Base-by-base conservation (phyloP, 2,888 invertebrate species). In the Cactoblastis cactorum region DNA sequence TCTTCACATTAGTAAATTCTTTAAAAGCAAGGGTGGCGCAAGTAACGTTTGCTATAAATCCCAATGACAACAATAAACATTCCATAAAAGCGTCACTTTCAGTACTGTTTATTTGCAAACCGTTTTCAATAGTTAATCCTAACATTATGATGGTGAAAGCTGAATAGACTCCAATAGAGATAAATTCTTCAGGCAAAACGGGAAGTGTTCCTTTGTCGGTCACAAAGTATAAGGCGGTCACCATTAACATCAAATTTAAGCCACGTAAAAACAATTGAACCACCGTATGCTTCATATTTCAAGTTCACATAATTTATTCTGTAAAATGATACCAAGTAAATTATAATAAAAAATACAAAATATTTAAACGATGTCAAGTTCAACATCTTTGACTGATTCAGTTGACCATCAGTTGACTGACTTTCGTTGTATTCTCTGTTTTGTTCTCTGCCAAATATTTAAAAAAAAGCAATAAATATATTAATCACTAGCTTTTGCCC, bases 191-290 rank as follows among this genome's bases (percentile, higher is more conserved):
- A 2, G 14, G 14, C 6, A 6, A 2, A 6, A 35, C 15, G 1
- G 35, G 35, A 4, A 35, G 14, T 14, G 2, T 15, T 14, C 15
- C 35, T 15, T 5, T n/a, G 8, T 35, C 35, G 3, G 35, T 35
- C 1, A 15, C 14, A 12, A 15, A 15, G 35, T 15, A 35, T 15
- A 35, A 15, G 0, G 35, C 14, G 5, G 35, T 14, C 1, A 61
- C 14, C 75, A 79, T 71, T 45, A 75, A 38, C 0, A 65, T 51
- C 0, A 83, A 47, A 0, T 62, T 48, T 0, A 69, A 9, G 12
- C 77, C 75, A 19, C 83, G 68, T n/a, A 79, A 34, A 33, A 62
- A 55, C 76, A 83, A 74, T 55, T 75, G 73, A 2, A 77, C 57
- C 5, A 74, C 34, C 55, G 63, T 71, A 33, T 54, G 55, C 1